Percentiles rank a stretch among this genome's conserved stretches.
Evolutionary conservation across 2,888 invertebrate genomes (phyloP).

Genomic region (Hipparchia semele): DNA sequence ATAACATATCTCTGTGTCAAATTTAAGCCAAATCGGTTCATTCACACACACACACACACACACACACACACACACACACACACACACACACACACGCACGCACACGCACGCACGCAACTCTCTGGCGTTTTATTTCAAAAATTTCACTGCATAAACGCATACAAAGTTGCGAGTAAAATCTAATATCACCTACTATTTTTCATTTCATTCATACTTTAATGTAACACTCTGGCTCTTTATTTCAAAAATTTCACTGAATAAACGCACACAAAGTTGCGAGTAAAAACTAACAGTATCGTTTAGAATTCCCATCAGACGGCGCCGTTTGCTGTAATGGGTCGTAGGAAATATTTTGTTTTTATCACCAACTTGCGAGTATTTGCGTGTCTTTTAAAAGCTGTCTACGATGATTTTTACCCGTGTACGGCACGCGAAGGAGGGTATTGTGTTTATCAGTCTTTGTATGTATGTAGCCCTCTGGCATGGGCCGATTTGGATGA

Average conservation of each 20-base stretch:
- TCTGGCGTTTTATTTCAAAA: background rate
- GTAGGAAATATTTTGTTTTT: constrained; percentile 34
- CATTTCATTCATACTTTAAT: too few relatives aligned
- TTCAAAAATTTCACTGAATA: constrained; percentile 3
- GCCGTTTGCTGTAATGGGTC: constrained; percentile 30
- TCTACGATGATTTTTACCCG: constrained; percentile 21
- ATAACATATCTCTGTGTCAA: too few relatives aligned
- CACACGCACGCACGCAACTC: too few relatives aligned
- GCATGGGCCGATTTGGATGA: too few relatives aligned
- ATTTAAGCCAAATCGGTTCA: too few relatives aligned
- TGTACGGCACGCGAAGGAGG: too few relatives aligned
- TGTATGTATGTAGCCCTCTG: too few relatives aligned
- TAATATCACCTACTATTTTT: background rate
- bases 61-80: too few relatives aligned
- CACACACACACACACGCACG: too few relatives aligned
- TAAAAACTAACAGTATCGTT: constrained; percentile 21
- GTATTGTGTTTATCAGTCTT: too few relatives aligned
- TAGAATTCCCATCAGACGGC: constrained; percentile 25
- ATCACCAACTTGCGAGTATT: constrained; percentile 21
- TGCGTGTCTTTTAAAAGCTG: constrained; percentile 27
- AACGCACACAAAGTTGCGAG: constrained; percentile 6
- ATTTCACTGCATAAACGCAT: constrained; percentile 4
- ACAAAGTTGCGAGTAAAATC: constrained; percentile 14
- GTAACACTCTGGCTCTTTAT: background rate
- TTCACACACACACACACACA: too few relatives aligned